Percentiles rank a stretch among this genome's conserved stretches.
These are phyloP conservation scores for Stramonita haemastoma DNA, from an alignment of 2,888 invertebrate genomes.

Conservation along the genomic window DNA sequence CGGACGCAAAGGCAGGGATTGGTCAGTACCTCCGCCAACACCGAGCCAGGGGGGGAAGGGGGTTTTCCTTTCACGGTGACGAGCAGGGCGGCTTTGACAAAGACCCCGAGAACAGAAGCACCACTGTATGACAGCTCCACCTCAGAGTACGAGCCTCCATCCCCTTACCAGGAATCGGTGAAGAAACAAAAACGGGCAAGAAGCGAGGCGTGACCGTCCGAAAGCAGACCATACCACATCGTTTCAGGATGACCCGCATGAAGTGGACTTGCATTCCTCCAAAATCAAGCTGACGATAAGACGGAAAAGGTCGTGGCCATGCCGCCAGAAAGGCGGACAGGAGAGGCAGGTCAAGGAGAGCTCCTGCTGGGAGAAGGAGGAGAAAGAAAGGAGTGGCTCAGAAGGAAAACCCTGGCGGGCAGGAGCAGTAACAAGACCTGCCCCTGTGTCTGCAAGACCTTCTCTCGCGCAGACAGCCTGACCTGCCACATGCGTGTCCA, in stretches of 20 bases:
- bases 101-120: not conserved
- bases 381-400: not conserved
- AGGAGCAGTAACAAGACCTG: slow-evolving; percentile 1
- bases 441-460: slow-evolving; percentile 14
- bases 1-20: not conserved
- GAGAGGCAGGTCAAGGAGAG: not conserved
- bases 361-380: not conserved
- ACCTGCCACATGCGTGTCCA: slow-evolving; percentile 39
- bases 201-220: not conserved
- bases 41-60: not conserved
- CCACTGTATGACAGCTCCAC: slow-evolving; percentile 16
- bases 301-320: not conserved
- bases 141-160: slow-evolving; percentile 22
- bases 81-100: not conserved
- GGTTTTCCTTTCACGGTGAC: not conserved
- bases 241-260: not conserved
- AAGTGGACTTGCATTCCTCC: not conserved
- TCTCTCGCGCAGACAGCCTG: slow-evolving; percentile 30
- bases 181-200: not conserved
- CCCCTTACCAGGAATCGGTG: not conserved
- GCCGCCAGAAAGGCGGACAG: not conserved
- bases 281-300: slow-evolving; percentile 1
- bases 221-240: not conserved
- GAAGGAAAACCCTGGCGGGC: not conserved
- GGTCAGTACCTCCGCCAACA: not conserved